phyloP scores from a whole-genome alignment of 2,797 vertebrate genomes.

The Cetoscarus ocellatus region DNA sequence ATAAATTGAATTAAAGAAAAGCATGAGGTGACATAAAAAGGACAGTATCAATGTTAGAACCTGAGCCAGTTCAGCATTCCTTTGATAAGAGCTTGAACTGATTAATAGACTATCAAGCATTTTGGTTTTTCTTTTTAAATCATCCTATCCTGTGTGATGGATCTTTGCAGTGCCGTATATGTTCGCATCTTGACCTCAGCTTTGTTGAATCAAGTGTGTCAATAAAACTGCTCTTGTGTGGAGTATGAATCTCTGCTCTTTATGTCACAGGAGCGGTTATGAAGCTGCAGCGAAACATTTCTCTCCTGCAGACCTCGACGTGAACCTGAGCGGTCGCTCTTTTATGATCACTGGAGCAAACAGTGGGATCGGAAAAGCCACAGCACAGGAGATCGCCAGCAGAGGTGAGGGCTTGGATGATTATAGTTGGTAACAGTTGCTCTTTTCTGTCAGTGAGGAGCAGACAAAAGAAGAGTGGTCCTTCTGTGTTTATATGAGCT shows the following conservation, averaged over 20 bases:
- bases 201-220: too few relatives aligned
- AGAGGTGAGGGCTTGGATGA: constrained; percentile 74
- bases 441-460: neutral
- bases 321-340: constrained; percentile 81
- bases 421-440: neutral
- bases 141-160: too few relatives aligned
- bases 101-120: too few relatives aligned
- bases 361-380: constrained; percentile 88
- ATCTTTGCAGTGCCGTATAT: too few relatives aligned
- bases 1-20: too few relatives aligned
- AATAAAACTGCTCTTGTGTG: too few relatives aligned
- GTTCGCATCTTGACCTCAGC: too few relatives aligned
- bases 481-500: neutral
- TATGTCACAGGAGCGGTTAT: constrained; percentile 80
- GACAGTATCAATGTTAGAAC: too few relatives aligned
- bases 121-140: too few relatives aligned
- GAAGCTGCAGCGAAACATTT: constrained; percentile 87
- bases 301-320: constrained; percentile 80
- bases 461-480: neutral
- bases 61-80: too few relatives aligned
- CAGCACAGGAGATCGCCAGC: constrained; percentile 84
- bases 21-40: too few relatives aligned
- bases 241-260: neutral
- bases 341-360: constrained; percentile 88
- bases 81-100: too few relatives aligned